These are phyloP conservation scores for Sorex maritimensis DNA, from an alignment of 2,797 vertebrate species.

Conservation along the genomic window DNA sequence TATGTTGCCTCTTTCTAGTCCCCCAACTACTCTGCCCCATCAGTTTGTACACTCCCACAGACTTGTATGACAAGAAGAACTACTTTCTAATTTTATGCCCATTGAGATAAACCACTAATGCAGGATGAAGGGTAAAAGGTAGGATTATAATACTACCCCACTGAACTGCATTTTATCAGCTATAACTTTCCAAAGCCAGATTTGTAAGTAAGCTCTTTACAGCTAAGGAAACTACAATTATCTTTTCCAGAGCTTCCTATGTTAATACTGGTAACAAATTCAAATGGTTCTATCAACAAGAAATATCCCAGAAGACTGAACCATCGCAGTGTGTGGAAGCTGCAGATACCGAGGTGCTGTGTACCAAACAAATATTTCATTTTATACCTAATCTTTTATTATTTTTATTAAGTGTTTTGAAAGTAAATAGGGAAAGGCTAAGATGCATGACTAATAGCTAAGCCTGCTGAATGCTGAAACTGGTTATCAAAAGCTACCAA, in stretches of 20 bases:
- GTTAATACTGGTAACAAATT: conserved; percentile 95
- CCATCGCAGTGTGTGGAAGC: conserved; percentile 93
- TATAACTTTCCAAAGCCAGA: conserved; percentile 93
- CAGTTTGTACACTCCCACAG: conserved; percentile 86
- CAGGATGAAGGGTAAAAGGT: conserved; percentile 92
- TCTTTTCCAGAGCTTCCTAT: conserved; percentile 93
- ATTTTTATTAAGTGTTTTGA: conserved; percentile 95
- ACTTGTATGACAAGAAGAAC: conserved; percentile 92
- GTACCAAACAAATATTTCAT: conserved; percentile 95
- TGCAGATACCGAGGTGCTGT: conserved; percentile 94
- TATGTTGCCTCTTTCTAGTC: conserved; percentile 82
- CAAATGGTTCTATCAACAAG: conserved; percentile 93
- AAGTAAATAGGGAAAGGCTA: conserved; percentile 95
- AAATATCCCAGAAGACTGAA: conserved; percentile 95
- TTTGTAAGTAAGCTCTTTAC: conserved; percentile 94
- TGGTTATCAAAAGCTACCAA: conserved; percentile 98
- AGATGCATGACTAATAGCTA: conserved; percentile 99
- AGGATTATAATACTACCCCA: conserved; percentile 92
- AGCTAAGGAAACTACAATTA: conserved; percentile 93
- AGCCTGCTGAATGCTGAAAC: conserved; percentile 98
- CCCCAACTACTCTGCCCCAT: conserved; percentile 84
- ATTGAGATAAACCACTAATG: conserved; percentile 93
- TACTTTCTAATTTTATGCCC: conserved; percentile 93
- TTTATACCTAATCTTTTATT: conserved; percentile 96
- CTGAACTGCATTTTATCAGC: conserved; percentile 93